Evolutionary conservation across 2,797 vertebrate genomes (phyloP), one percentile per base, ranked within the genome.

Genomic region (Danio tinwini): DNA sequence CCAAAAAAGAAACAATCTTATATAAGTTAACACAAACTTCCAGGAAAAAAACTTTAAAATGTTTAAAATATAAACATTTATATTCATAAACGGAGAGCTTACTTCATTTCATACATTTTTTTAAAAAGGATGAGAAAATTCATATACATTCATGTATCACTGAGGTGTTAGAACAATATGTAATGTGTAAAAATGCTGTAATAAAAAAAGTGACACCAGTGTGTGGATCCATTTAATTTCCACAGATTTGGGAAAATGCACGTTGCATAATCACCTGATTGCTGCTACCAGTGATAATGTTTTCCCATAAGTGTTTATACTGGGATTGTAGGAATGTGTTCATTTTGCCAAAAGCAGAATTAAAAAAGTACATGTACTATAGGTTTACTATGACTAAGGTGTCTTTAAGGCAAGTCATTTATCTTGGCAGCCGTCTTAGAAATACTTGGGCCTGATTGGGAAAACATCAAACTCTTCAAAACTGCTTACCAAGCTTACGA

Each of bases 221-320:
- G 3, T 29, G 29, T 29, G 29, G 1, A 29, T 29, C 29, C 29
- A 29, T 29, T 29, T 29, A 3, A 29, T 29, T 29, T 29, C 29
- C 29, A 29, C 61, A 64, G 12, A 21, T 29, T 44, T 12, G 2
- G 19, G 74, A 50, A 55, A 37, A 63, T 3, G 9, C 19, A 19
- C 52, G 7, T 75, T 75, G 73, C 44, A 47, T 53, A 75, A 75
- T 44, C 12, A 14, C 13, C 0, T 52, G 6, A 52, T 50, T 39
- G 16, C 9, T 12, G 9, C 47, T n/a, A 11, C 14, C 65, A 0
- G 29, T 29, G 29, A 29, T 29, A 19, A 64, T 64, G 17, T 59
- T 37, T 49, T 21, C 14, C 10, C 29, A 55, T 17, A 17, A 21
- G 13, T 42, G 19, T 62, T 63, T 64, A 64, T 76, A 65, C 64